These are phyloP conservation scores for Psammodynastes pulverulentus DNA, from an alignment of 2,113 vertebrate species.

Conservation along the genomic window DNA sequence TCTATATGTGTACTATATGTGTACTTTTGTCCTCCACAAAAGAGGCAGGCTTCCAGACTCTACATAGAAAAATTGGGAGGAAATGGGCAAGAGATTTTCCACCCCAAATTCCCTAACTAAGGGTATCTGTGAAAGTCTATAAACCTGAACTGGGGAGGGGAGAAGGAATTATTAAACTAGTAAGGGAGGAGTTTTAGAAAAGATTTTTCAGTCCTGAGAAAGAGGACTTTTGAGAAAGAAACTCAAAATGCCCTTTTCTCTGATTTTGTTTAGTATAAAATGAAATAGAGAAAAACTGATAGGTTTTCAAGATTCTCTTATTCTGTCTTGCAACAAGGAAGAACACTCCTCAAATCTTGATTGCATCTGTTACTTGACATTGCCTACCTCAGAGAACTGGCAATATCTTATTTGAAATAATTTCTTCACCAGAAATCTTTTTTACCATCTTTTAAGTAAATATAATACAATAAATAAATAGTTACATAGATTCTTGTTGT, in stretches of 20 bases:
- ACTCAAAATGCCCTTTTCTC: neutral
- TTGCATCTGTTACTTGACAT: neutral
- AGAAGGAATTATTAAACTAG: neutral
- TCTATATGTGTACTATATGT: too few relatives aligned
- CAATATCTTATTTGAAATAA: neutral
- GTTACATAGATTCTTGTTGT: neutral
- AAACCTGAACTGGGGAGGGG: neutral
- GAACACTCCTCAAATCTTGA: neutral
- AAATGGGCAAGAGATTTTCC: neutral
- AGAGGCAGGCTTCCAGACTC: neutral
- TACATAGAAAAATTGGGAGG: neutral
- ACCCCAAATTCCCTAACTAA: neutral
- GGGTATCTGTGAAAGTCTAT: neutral
- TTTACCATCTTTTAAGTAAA: neutral
- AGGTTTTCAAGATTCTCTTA: neutral
- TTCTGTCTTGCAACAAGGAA: neutral
- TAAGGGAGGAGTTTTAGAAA: neutral
- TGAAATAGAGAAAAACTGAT: neutral
- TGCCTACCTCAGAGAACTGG: neutral
- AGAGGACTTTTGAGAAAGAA: neutral
- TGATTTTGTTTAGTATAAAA: neutral
- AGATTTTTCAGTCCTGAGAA: neutral
- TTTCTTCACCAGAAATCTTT: neutral
- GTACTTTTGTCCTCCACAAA: neutral
- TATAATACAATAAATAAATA: neutral